Evolutionary conservation across 2,113 vertebrate species (phyloP).

Genomic region (Mirounga angustirostris): DNA sequence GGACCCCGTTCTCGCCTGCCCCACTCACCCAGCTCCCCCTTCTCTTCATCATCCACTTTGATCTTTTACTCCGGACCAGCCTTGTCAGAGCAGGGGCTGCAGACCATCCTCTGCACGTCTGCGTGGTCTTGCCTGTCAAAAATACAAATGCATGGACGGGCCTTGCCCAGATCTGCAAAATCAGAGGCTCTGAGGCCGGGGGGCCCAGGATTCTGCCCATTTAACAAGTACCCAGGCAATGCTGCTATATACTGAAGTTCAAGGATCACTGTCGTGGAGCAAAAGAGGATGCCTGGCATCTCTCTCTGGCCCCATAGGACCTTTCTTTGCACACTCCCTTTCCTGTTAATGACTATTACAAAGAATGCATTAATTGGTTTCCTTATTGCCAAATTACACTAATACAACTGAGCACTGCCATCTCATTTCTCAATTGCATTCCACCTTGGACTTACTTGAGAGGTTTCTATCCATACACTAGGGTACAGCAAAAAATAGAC

Average conservation of each 20-base stretch:
- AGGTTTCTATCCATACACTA: not conserved
- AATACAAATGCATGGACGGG: not conserved
- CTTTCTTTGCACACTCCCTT: not conserved
- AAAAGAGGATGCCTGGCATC: not conserved
- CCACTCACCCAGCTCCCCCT: not conserved
- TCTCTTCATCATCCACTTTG: not conserved
- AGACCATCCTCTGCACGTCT: not conserved
- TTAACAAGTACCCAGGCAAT: not conserved
- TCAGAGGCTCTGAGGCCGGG: not conserved
- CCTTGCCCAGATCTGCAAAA: conserved; percentile 8
- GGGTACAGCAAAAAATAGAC: not conserved
- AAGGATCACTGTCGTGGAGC: not conserved
- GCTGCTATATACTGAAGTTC: not conserved
- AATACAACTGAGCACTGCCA: not conserved
- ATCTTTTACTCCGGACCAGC: not conserved
- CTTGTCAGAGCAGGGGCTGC: not conserved
- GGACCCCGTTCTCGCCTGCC: not conserved
- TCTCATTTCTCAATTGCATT: conserved; percentile 25
- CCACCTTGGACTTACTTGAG: not conserved
- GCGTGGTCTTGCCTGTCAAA: not conserved
- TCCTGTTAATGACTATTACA: conserved; percentile 59
- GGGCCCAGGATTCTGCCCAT: not conserved
- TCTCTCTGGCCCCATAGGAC: not conserved
- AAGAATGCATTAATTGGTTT: conserved; percentile 64
- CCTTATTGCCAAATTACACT: conserved; percentile 49